Base-by-base conservation (phyloP, 2,888 invertebrate genomes). In the Melinaea marsaeus region DNA sequence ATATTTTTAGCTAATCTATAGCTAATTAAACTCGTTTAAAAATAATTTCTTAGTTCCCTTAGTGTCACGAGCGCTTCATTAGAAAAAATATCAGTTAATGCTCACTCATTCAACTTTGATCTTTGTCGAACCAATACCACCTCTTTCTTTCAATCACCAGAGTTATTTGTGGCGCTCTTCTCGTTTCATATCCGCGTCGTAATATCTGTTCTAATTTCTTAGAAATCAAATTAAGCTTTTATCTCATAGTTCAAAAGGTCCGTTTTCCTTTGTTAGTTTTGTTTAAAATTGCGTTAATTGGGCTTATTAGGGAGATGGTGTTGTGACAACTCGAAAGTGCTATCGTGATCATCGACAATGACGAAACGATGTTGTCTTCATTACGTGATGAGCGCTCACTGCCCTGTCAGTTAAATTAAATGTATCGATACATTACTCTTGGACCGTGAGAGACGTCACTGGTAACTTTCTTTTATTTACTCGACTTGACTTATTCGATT, bases 351-450 rank as follows among this genome's bases (percentile, higher is more conserved):
- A 90, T 90, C 90, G 87, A 90, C 90, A 90, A 89, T 90, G 90
- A 90, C 90, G 90, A 90, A 90, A 90, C 90, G 90, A 87, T 85
- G 88, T 86, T 90, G 90, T 90, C 90, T 90, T 90, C 88, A 90
- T 90, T 89, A 89, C 88, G 87, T 89, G 90, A 90, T 87, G 89
- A 89, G 86, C 89, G 87, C 83, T 88, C 89, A 88, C 87, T 89
- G 87, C 87, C 88, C 87, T 90, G 90, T 90, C 90, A 89, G 90
- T 84, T 88, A 88, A 86, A 88, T 90, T 88, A 90, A 89, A 90
- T 88, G 88, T 88, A 89, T 89, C 89, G 90, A 90, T 90, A 89
- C 84, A 89, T 90, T 90, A 89, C 84, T 42, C 86, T 84, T 79
- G 74, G 84, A 78, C 85, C 88, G 89, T 88, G 88, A 88, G 88